These are phyloP conservation scores for Celastrina argiolus DNA, from an alignment of 2,888 invertebrate genomes.

Conservation along the genomic window DNA sequence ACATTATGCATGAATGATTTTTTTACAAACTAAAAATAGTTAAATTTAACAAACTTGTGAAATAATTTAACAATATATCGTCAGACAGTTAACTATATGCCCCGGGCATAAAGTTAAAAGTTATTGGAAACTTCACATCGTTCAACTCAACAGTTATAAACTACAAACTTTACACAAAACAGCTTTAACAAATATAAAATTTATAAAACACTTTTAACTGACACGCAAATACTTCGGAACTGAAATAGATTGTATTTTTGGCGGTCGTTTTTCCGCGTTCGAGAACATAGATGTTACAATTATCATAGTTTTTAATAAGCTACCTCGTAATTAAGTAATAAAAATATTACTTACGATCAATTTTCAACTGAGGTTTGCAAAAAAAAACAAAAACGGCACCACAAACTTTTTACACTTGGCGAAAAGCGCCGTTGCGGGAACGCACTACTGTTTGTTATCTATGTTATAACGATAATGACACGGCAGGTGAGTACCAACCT, in stretches of 20 bases:
- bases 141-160: neutral
- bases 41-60: neutral
- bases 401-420: neutral
- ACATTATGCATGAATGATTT: neutral
- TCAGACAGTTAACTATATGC: slow-evolving; percentile 3
- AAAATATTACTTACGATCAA: no score
- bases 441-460: slow-evolving; percentile 48
- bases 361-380: neutral
- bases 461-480: slow-evolving; percentile 41
- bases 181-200: neutral
- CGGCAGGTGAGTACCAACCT: slow-evolving; percentile 68
- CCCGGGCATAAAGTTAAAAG: neutral
- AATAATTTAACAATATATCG: neutral
- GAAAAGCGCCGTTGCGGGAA: slow-evolving; percentile 44
- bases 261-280: neutral
- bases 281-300: neutral
- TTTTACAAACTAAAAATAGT: neutral
- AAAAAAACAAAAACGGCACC: neutral
- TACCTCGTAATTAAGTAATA: neutral
- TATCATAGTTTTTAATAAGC: no score
- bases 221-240: neutral
- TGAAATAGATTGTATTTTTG: neutral
- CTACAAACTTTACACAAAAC: neutral
- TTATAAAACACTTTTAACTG: neutral
- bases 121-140: neutral